Evolutionary conservation across 2,888 invertebrate genomes (phyloP), one percentile per base, ranked within the genome.

Genomic region (Vandiemenella viatica): DNA sequence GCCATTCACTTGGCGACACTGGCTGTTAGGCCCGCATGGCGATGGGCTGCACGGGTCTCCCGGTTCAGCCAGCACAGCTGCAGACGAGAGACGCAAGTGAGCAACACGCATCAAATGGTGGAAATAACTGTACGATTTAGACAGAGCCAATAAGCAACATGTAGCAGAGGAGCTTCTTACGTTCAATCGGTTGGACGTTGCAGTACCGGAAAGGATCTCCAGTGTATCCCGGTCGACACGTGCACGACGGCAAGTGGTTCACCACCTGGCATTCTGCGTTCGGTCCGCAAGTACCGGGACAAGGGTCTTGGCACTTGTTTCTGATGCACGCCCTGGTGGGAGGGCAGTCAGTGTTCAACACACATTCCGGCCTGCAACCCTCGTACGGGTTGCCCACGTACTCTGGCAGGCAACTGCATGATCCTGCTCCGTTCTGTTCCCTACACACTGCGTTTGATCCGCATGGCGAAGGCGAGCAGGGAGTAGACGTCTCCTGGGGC

Each of bases 151-250:
- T 7, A 5, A 10, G 23, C 17, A 26, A 7, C 26, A 26, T 26
- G 26, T 8, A 26, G 26, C 26, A 26, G n/a, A 26, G 26, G 13
- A 16, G 26, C 18, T 18, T 16, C 69, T 67, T 62, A 72, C 72
- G 55, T 51, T 62, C 60, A 59, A 65, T 58, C 57, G 60, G 68
- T 43, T 46, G 45, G 41, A 62, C 60, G 55, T 62, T 70, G 58
- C 77, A 77, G 55, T 70, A 70, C 48, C 72, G 69, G 53, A 63
- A 81, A 21, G 86, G 85, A 63, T 83, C 80, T 52, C 87, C 87
- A 56, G 78, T 76, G 61, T 80, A 78, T 53, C 77, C 80, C 43
- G 77, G 73, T 44, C 75, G 67, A 59, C 85, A 85, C 51, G 72
- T 71, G 55, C 67, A 67, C 4, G 59, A 53, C 4, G 63, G 62